Evolutionary conservation across 2,797 vertebrate genomes (phyloP).

Genomic region (Pangasius macronema): DNA sequence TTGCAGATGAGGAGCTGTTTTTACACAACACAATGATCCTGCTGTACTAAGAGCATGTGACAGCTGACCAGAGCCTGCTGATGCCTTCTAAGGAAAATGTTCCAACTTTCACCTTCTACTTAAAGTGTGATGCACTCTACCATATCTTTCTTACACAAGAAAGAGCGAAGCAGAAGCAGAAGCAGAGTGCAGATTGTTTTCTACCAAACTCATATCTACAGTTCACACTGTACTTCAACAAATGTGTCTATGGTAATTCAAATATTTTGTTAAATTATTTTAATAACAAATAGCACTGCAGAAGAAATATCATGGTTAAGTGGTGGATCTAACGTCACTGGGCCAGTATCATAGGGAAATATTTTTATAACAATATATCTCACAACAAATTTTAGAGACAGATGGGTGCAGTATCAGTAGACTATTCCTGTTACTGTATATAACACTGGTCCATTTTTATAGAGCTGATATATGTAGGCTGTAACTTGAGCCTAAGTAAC

Average conservation of each 20-base stretch:
- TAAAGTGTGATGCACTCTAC: conserved; percentile 7
- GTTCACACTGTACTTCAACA: not conserved
- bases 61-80: conserved; percentile 16
- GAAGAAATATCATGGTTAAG: not conserved
- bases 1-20: conserved; percentile 32
- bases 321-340: not conserved
- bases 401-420: not conserved
- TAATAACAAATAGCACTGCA: not conserved
- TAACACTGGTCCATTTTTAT: not conserved
- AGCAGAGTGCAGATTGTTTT: not conserved
- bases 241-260: not conserved
- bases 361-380: not conserved
- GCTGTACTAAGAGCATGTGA: conserved; percentile 47
- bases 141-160: not conserved
- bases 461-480: not conserved
- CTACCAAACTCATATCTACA: not conserved
- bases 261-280: not conserved
- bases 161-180: not conserved
- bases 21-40: conserved; percentile 30
- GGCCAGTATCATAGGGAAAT: not conserved
- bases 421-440: not conserved
- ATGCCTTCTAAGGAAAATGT: conserved; percentile 22
- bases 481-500: too few species aligned
- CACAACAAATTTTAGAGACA: not conserved
- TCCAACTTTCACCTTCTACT: conserved; percentile 10